Percentiles rank a stretch among this genome's conserved stretches.
Evolutionary conservation across 1,140 invertebrate genomes (phyloP).

Genomic region (Calosoma granatense): DNA sequence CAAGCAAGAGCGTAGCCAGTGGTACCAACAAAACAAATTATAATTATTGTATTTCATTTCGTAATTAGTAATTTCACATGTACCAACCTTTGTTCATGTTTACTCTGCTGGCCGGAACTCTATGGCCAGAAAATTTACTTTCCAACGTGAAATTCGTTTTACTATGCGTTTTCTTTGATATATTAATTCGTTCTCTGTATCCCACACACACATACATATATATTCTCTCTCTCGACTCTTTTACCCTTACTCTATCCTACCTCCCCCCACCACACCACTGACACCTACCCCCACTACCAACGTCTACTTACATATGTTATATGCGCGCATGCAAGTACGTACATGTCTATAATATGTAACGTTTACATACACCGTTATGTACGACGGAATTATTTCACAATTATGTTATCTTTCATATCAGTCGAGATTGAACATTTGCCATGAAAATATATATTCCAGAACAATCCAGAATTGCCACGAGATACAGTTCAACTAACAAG

Average conservation of each 20-base stretch:
- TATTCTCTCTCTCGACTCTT: no score
- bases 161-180: not conserved
- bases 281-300: not conserved
- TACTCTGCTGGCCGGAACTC: not conserved
- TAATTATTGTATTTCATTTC: slow-evolving; percentile 9
- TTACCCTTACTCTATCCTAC: not conserved
- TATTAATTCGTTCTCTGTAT: not conserved
- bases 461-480: no score
- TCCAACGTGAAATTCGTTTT: slow-evolving; percentile 1
- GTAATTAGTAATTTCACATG: slow-evolving; percentile 8
- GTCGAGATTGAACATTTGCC: no score
- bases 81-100: not conserved
- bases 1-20: not conserved
- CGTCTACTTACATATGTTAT: no score
- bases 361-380: no score
- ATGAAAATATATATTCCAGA: no score
- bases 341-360: no score
- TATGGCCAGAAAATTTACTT: slow-evolving; percentile 1
- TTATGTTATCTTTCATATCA: no score
- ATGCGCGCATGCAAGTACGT: no score
- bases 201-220: no score
- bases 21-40: slow-evolving; percentile 1
- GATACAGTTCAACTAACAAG: no score
- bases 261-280: not conserved
- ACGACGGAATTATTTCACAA: no score